These are phyloP conservation scores for Cydia pomonella DNA, from an alignment of 1,140 invertebrate genomes.

Conservation along the genomic window DNA sequence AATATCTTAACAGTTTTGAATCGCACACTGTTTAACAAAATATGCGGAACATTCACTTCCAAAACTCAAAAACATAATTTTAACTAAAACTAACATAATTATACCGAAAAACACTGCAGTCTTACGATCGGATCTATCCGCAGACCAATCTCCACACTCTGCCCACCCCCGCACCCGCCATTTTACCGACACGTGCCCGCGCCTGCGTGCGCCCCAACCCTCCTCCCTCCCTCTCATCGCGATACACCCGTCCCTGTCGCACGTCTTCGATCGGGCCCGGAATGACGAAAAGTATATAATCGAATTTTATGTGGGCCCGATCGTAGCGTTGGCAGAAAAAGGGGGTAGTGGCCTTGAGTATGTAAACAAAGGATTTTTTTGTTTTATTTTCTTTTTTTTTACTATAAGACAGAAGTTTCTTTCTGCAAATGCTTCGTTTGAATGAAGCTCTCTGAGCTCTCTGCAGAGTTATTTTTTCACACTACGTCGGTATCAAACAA, in stretches of 20 bases:
- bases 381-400: neutral
- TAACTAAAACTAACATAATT: too few species aligned
- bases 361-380: constrained; percentile 35
- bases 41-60: too few species aligned
- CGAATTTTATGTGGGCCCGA: constrained; percentile 70
- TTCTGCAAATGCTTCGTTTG: too few species aligned
- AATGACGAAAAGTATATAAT: constrained; percentile 79
- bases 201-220: constrained; percentile 57
- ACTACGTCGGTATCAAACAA: too few species aligned
- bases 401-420: neutral
- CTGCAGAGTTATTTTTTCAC: too few species aligned
- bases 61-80: too few species aligned
- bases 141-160: constrained; percentile 45
- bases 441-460: too few species aligned
- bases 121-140: constrained; percentile 40
- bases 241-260: constrained; percentile 48
- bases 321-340: constrained; percentile 52
- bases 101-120: neutral
- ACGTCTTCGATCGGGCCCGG: constrained; percentile 71
- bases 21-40: too few species aligned
- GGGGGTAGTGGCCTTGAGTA: constrained; percentile 48
- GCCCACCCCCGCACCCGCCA: constrained; percentile 42
- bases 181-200: constrained; percentile 63
- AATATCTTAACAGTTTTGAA: too few species aligned
- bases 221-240: constrained; percentile 46